These are phyloP conservation scores for Lepidothrix coronata DNA, from an alignment of 2,113 vertebrate species.

Conservation along the genomic window DNA sequence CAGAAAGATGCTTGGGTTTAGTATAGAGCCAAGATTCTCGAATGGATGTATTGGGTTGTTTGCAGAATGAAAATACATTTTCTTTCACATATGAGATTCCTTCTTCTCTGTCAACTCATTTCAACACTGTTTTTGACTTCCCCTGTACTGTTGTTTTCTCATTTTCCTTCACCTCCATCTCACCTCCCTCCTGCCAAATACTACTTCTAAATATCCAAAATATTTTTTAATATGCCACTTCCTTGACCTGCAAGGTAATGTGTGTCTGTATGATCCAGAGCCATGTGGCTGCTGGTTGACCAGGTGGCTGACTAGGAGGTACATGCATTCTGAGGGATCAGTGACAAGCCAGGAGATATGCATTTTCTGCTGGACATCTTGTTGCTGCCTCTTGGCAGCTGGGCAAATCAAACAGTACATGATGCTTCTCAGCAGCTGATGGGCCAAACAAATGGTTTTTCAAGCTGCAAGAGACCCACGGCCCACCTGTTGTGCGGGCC, in stretches of 20 bases:
- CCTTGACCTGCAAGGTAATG: not conserved
- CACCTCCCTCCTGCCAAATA: not conserved
- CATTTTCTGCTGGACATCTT: constrained; percentile 59
- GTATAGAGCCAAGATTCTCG: not conserved
- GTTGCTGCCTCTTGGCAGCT: constrained; percentile 58
- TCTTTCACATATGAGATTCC: not conserved
- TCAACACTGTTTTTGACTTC: not conserved
- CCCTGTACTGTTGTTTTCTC: not conserved
- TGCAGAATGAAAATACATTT: not conserved
- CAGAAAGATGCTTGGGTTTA: not conserved
- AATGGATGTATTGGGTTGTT: not conserved
- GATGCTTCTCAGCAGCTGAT: constrained; percentile 65
- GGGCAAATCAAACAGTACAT: constrained; percentile 62
- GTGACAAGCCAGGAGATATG: not conserved
- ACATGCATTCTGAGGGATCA: not conserved
- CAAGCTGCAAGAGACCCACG: constrained; percentile 43
- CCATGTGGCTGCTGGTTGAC: not conserved
- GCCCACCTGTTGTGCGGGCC: constrained; percentile 60
- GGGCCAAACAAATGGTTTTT: constrained; percentile 64
- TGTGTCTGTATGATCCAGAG: not conserved
- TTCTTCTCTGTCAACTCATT: not conserved
- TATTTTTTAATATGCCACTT: not conserved
- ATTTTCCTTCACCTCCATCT: not conserved
- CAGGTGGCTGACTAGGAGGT: constrained; percentile 13
- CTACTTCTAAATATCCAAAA: not conserved